phyloP scores from a whole-genome alignment of 2,113 vertebrate species.

The Perca schrenkii region DNA sequence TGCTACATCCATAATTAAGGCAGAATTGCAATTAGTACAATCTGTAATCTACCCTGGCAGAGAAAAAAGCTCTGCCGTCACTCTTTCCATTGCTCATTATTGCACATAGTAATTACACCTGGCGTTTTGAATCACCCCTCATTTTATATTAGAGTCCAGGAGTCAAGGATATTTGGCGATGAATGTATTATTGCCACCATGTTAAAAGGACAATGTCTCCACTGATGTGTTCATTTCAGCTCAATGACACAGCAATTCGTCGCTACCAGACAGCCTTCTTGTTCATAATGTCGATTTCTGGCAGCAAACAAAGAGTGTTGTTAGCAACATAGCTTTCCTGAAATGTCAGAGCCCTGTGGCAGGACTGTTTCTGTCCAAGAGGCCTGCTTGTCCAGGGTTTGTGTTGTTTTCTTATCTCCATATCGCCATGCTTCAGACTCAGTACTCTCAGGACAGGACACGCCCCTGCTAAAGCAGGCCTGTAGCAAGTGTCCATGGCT shows the following conservation, averaged over 20 bases:
- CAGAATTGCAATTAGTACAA: constrained; percentile 68
- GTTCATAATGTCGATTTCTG: constrained; percentile 52
- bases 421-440: constrained; percentile 51
- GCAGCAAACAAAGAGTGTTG: constrained; percentile 46
- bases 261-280: constrained; percentile 32
- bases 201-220: constrained; percentile 65
- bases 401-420: constrained; percentile 63
- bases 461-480: constrained; percentile 53
- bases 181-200: constrained; percentile 67
- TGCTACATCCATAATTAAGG: constrained; percentile 68
- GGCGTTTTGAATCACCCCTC: constrained; percentile 71
- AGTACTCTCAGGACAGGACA: constrained; percentile 60
- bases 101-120: constrained; percentile 75
- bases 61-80: constrained; percentile 65
- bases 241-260: constrained; percentile 60
- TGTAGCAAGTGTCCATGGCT: constrained; percentile 57
- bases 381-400: constrained; percentile 38
- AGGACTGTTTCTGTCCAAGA: constrained; percentile 42
- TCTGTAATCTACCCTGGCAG: constrained; percentile 72
- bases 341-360: constrained; percentile 66
- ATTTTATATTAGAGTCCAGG: constrained; percentile 58
- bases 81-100: constrained; percentile 64
- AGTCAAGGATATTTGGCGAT: constrained; percentile 67
- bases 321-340: constrained; percentile 53
- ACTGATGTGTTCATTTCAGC: constrained; percentile 65